Conservation (phyloP, 2,888 invertebrate species). For the Volucella inanis region DNA sequence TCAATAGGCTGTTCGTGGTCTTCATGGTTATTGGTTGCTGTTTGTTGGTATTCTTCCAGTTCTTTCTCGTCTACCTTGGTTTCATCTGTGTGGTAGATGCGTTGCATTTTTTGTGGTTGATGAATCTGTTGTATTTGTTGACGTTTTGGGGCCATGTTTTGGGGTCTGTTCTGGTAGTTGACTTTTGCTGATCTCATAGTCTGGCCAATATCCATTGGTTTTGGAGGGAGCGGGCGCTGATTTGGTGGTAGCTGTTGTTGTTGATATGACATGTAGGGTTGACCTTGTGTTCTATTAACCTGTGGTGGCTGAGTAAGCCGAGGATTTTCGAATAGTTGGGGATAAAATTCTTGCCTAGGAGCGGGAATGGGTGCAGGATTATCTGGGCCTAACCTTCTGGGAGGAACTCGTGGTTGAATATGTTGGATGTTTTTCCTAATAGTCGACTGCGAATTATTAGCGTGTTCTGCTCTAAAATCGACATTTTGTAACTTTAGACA, state of each 20-base stretch:
- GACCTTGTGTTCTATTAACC: slow-evolving; percentile 18
- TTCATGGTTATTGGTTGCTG: slow-evolving; percentile 37
- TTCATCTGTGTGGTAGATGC: no score
- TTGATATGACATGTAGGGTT: slow-evolving; percentile 10
- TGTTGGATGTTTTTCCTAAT: slow-evolving; percentile 17
- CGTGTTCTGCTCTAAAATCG: slow-evolving; percentile 20
- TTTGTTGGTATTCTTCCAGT: slow-evolving; percentile 26
- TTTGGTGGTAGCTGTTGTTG: slow-evolving; percentile 34
- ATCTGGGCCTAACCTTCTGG: slow-evolving; percentile 5
- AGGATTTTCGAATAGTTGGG: slow-evolving; percentile 47
- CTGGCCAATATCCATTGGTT: slow-evolving; percentile 30
- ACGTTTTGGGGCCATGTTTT: no score
- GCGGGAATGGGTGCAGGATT: slow-evolving; percentile 22
- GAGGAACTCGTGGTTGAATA: slow-evolving; percentile 28
- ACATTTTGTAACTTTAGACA: slow-evolving; percentile 27
- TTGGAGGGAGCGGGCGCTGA: slow-evolving; percentile 43
- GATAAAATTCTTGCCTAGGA: slow-evolving; percentile 44
- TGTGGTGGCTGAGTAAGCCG: slow-evolving; percentile 35
- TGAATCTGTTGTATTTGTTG: no score
- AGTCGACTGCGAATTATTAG: slow-evolving; percentile 11
- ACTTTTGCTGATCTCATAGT: no score
- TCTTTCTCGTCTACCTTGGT: no score
- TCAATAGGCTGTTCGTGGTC: slow-evolving; percentile 24
- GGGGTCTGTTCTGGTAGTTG: no score
- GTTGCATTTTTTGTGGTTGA: no score